Evolutionary conservation across 2,113 vertebrate species (phyloP), one percentile per base, ranked within the genome.

Genomic region (Stegastes partitus): DNA sequence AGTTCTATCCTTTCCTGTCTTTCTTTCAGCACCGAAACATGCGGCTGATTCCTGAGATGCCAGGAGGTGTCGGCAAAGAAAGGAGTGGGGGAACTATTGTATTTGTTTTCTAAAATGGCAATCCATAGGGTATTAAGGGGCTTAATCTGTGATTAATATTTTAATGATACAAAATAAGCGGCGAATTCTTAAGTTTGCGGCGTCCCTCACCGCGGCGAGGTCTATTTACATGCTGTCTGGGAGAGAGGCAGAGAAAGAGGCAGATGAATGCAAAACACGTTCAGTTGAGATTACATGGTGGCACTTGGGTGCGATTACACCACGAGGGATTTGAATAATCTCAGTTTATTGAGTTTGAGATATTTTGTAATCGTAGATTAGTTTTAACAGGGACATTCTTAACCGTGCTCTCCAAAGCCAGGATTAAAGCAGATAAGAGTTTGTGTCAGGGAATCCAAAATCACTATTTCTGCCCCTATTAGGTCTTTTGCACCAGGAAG

Each of bases 101-200:
- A 85, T 92, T 92, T 88, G 87, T 92, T 92, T 93, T 90, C 87
- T 91, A 88, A 93, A 94, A 94, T 89, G 85, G 83, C 90, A 94
- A 93, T 93, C 87, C 85, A 77, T 74, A 76, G 87, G 84, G 92
- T 87, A 93, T 94, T 94, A 94, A 87, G 81, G 82, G 83, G 84
- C 90, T 92, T 94, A 94, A 94, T 93, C 92, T 92, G 88, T 8
- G 86, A 93, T 94, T 95, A 95, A 94, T 95, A 93, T 94, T 95
- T 93, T 94, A 94, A 93, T 94, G 91, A 93, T 91, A 91, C 89
- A 86, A 91, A 92, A 91, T 89, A 92, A 77, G 84, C 82, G 56
- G 63, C 34, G 21, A 44, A 70, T 81, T 74, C 61, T 63, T 68
- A 93, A 93, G 87, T 91, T 93, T 83, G 67, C 79, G 71, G 34